Base-by-base conservation (phyloP, 2,797 vertebrate species). In the Mallotus villosus region DNA sequence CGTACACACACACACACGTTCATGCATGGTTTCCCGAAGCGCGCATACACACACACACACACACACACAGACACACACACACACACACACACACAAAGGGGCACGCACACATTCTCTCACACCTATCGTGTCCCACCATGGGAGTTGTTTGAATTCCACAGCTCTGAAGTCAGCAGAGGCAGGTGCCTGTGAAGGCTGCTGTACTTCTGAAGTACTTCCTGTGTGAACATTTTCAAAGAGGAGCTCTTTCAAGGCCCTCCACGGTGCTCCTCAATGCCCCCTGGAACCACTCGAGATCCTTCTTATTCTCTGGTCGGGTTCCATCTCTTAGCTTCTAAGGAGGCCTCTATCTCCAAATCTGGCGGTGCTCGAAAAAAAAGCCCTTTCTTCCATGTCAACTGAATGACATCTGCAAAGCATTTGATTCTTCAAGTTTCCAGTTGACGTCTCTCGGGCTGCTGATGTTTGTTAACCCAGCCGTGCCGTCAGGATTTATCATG, bases 201-300 rank as follows among this genome's bases (percentile, higher is more conserved):
- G 3, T 60, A 24, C 58, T 53, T 86, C 71, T 81, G 78, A 85
- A 76, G 74, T 83, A 76, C 75, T 83, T 81, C 75, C 65, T 81
- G 70, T 81, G 68, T 85, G 74, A 84, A 63, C 75, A 77, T 83
- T 14, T 46, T 89, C 79, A 90, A 87, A 88, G 81, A 77, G 67
- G 22, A 82, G 76, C 49, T 81, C 74, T 60, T 60, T 22, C 21
- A 60, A 24, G 21, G 24, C 58, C 63, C 46, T 73, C 68, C 76
- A 81, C 74, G 69, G 69, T 76, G 84, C 78, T 77, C 71, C 78
- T 58, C 80, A 74, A 66, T 73, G 78, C 79, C 78, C 63, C 0
- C n/a, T 12, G 77, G 82, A 73, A 77, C 66, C 46, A 60, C 58
- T 9, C 11, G 1, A 46, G 41, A 46, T 46, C 12, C 41, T 14